Base-by-base conservation (phyloP, 2,113 vertebrate genomes). In the Pithys albifrons region DNA sequence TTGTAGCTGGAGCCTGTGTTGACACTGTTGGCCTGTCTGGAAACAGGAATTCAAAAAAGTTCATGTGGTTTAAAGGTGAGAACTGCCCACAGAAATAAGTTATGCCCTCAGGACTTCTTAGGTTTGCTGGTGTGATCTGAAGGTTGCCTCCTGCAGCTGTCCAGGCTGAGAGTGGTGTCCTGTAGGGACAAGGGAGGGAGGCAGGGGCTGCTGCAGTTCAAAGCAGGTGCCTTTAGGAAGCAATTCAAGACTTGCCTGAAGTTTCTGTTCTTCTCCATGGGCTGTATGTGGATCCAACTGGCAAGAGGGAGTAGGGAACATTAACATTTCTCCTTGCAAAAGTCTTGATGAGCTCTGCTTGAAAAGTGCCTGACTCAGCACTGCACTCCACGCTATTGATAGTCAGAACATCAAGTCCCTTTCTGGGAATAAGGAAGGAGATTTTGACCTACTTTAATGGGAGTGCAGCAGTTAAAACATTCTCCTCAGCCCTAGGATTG, bases 371-470 rank as follows among this genome's bases (percentile, higher is more conserved):
- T 74, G 83, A 83, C n/a, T 93, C 75, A 88, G 92, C 91, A n/a
- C 49, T 19, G 23, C 28, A 1, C 57, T 86, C 41, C 7, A 11
- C 0, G 0, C 78, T 85, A 59, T 33, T 67, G 91, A 74, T 46
- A 91, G 82, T 70, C 79, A 83, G 95, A 90, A 91, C 69, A 67
- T 59, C 75, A 29, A 70, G 79, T 93, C 69, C 72, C 83, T 88
- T 80, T 74, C 69, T 91, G 95, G 88, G 92, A 94, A 77, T 91
- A 92, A 88, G 51, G 71, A 90, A 61, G 77, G 80, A 65, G 83
- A 90, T 90, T 86, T 93, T 94, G 91, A 93, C 96, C 94, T 92
- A 84, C 55, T 94, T 97, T 39, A 52, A 80, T 74, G 14, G 4
- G 93, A 92, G 20, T 6, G 6, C 46, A 87, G 48, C 70, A 55